These are phyloP conservation scores for Pseudanteris insignis DNA, from an alignment of 2,888 invertebrate species.

Conservation along the genomic window DNA sequence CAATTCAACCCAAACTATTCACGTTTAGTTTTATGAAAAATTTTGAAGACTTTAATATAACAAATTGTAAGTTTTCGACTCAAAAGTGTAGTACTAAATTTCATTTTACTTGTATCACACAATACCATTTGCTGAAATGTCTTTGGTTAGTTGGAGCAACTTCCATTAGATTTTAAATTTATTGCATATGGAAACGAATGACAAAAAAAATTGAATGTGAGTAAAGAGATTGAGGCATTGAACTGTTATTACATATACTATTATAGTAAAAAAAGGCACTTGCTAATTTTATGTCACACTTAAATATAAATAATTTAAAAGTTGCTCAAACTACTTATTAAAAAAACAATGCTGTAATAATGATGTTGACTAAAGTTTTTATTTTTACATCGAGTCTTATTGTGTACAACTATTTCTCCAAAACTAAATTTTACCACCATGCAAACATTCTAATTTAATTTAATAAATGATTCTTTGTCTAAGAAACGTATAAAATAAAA, in stretches of 20 bases:
- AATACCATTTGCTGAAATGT: constrained; percentile 12
- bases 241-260: too few species aligned
- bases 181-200: too few species aligned
- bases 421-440: neutral
- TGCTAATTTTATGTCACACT: constrained; percentile 11
- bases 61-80: constrained; percentile 17
- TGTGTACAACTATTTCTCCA: neutral
- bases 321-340: constrained; percentile 16
- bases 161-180: neutral
- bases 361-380: constrained; percentile 5
- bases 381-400: neutral
- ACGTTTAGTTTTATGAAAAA: too few species aligned
- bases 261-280: constrained; percentile 20
- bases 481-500: too few species aligned
- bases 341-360: constrained; percentile 4
- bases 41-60: too few species aligned
- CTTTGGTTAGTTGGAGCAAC: constrained; percentile 22
- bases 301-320: constrained; percentile 9
- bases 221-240: too few species aligned
- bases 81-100: constrained; percentile 13
- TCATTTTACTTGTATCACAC: constrained; percentile 1
- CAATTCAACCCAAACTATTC: too few species aligned
- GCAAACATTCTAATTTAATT: neutral
- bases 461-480: too few species aligned
- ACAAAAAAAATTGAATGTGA: too few species aligned